phyloP scores from a whole-genome alignment of 2,888 invertebrate genomes.

The Apotomis turbidana region DNA sequence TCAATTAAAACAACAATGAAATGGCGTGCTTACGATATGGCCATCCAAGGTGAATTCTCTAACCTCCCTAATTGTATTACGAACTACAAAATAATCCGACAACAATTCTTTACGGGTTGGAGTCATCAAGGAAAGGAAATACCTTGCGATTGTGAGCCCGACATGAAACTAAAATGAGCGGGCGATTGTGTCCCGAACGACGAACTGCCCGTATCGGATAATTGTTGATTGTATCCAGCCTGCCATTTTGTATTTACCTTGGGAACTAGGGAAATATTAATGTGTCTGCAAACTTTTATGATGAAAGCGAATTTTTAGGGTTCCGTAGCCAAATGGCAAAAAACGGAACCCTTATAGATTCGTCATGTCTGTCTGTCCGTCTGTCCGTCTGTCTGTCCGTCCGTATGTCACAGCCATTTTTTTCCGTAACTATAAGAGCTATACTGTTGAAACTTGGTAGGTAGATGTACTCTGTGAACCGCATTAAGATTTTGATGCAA shows the following conservation, averaged over 20 bases:
- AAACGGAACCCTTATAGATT: too few relatives aligned
- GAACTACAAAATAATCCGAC: background rate
- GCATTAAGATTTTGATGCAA: too few relatives aligned
- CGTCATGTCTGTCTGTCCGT: too few relatives aligned
- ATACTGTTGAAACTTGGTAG: too few relatives aligned
- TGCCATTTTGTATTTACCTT: constrained; percentile 7
- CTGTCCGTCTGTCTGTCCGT: too few relatives aligned
- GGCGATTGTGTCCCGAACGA: constrained; percentile 19
- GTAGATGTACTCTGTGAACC: too few relatives aligned
- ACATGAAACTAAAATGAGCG: constrained; percentile 23
- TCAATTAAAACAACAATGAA: background rate
- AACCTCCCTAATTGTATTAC: constrained; percentile 15
- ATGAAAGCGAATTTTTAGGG: background rate
- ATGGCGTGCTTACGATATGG: background rate
- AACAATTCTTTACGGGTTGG: constrained; percentile 20
- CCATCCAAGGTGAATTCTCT: background rate
- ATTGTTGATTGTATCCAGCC: constrained; percentile 22
- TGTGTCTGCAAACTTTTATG: background rate
- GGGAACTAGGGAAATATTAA: constrained; percentile 2
- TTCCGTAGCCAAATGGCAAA: too few relatives aligned
- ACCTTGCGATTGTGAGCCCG: constrained; percentile 9
- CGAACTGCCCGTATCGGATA: constrained; percentile 1
- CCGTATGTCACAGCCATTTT: too few relatives aligned
- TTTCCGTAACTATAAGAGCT: too few relatives aligned
- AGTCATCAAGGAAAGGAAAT: constrained; percentile 17